Base-by-base conservation (phyloP, 2,888 invertebrate genomes). In the Trissolcus japonicus region DNA sequence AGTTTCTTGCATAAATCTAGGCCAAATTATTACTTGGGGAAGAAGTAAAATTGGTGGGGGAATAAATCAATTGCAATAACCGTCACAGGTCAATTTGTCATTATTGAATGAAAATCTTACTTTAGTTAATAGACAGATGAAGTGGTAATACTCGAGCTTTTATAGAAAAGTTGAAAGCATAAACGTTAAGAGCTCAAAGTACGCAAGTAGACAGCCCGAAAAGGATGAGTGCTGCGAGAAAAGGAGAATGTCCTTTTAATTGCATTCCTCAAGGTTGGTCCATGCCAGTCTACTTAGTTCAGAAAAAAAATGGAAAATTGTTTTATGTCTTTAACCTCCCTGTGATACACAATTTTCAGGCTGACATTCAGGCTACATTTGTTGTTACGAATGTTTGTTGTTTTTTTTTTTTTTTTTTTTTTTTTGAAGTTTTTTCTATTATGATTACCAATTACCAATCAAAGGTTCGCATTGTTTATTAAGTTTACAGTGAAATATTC, bases 211-310 rank as follows among this genome's bases (percentile, higher is more conserved):
- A 75, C 60, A 66, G 55, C 63, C 67, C 54, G 62, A 73, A 19
- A 71, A 71, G 75, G 56, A 63, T 35, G 69, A 65, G 67, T 56
- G 55, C 16, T 29, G 29, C 48, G 16, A 43, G 48, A 62, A 69
- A 43, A 66, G 62, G 74, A 54, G 74, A 66, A 59, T 67, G 76
- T 74, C 73, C 73, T 76, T 69, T 82, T 86, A 85, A 86, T 86
- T 85, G 81, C 86, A 84, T 86, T 86, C 82, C 82, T 80, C 79
- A 76, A 76, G 80, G 63, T 76, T 76, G 79, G 66, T 74, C 76
- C 43, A 62, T 69, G 74, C 69, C 69, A 3, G 35, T 71, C 63
- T 25, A 63, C 55, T 67, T 66, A 59, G 65, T 69, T 54, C 57
- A 71, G 69, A 76, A 76, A 79, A 73, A 79, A 59, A 73, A 62